Evolutionary conservation across 2,888 invertebrate genomes (phyloP), one percentile per base, ranked within the genome.

Genomic region (Agrotis clavis): DNA sequence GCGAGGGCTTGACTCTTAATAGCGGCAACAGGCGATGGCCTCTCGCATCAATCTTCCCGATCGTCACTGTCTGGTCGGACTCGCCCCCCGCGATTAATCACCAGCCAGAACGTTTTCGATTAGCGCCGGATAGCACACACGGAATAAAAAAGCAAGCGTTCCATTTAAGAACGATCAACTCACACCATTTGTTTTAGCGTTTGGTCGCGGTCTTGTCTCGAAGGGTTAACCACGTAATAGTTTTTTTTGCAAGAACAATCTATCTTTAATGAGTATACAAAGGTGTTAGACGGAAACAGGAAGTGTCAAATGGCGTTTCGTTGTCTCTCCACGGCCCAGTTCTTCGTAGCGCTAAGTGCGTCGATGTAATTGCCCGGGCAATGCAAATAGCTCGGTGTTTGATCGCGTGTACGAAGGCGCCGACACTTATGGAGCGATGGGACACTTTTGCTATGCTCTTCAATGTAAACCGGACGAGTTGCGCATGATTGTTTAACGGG

Each of bases 291-390:
- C 92, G 95, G 95, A 95, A 94, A 95, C 95, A 94, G 96, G 96
- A 96, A 95, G 94, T 93, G 92, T 94, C 93, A 95, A 96, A 96
- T 95, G 94, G 96, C 90, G 90, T 95, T 96, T 95, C 93, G 94
- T 91, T 96, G 95, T 95, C 92, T 89, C 87, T 89, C 91, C 92
- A 92, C 94, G 94, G 94, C 93, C 94, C 94, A 95, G 94, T 95
- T 95, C 92, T 87, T 86, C 90, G 90, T 89, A 92, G 90, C 90
- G 92, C 91, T 95, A 95, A 96, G 96, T 95, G 96, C 93, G 88
- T 86, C 90, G 92, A 88, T 95, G 95, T 95, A 95, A 95, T 95
- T 95, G 95, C 94, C 90, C 92, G 91, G 83, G 83, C 91, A 93
- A 95, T 95, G 95, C 93, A 95, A 96, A 96, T 94, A 95, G 90